Evolutionary conservation across 2,797 vertebrate genomes (phyloP).

Genomic region (Pseudochirops cupreus): DNA sequence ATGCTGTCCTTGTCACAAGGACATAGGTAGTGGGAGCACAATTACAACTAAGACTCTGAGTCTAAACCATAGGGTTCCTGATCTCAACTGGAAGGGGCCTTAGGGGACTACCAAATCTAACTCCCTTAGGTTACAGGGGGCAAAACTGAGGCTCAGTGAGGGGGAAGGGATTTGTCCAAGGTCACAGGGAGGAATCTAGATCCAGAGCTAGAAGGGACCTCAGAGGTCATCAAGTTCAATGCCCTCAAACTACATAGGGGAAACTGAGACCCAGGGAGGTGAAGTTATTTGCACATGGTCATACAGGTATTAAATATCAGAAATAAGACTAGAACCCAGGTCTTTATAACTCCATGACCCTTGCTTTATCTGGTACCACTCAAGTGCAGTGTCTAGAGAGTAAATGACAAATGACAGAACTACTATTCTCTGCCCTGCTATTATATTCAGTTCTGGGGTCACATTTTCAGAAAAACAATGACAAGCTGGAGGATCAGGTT

Average conservation of each 20-base stretch:
- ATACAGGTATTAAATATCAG: background rate
- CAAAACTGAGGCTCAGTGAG: background rate
- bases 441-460: background rate
- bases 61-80: background rate
- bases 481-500: background rate
- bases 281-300: background rate
- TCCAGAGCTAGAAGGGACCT: background rate
- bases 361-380: background rate
- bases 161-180: background rate
- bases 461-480: background rate
- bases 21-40: background rate
- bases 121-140: background rate
- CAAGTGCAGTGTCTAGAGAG: background rate
- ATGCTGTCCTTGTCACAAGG: background rate
- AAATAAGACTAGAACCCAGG: background rate
- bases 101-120: background rate
- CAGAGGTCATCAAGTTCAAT: background rate
- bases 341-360: background rate
- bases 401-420: background rate
- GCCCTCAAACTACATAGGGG: background rate
- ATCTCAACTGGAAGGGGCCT: background rate
- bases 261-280: background rate
- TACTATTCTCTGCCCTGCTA: background rate
- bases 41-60: background rate
- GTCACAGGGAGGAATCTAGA: background rate